Percentiles rank a stretch among this genome's conserved stretches.
phyloP scores from a whole-genome alignment of 2,797 vertebrate species.

The Ispidina picta region DNA sequence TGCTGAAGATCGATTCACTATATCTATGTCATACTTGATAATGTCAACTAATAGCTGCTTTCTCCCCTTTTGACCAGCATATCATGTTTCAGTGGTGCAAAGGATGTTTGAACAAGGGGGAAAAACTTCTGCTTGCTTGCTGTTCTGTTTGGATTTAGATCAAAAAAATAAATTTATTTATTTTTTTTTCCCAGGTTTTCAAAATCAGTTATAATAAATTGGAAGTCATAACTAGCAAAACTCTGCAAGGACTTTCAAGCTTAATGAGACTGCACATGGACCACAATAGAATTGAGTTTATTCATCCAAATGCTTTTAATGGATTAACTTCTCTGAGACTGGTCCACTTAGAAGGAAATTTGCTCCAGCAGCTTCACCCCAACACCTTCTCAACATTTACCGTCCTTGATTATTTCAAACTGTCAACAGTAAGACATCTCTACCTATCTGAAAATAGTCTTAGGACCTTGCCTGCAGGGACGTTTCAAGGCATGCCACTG shows the following conservation, averaged over 20 bases:
- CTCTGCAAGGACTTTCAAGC: constrained; percentile 84
- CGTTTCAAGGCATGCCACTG: constrained; percentile 81
- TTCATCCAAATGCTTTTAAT: constrained; percentile 89
- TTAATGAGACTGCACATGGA: constrained; percentile 88
- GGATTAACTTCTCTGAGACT: constrained; percentile 87
- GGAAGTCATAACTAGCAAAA: constrained; percentile 77
- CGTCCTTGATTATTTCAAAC: constrained; percentile 81
- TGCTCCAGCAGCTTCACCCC: constrained; percentile 87
- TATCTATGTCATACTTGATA: neutral
- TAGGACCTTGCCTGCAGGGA: constrained; percentile 71
- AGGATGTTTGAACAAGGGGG: neutral
- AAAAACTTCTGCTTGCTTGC: neutral
- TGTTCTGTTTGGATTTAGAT: neutral
- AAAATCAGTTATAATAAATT: constrained; percentile 96
- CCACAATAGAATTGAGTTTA: constrained; percentile 90
- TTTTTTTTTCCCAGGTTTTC: constrained; percentile 81
- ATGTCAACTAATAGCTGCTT: neutral
- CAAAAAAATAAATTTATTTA: accelerated
- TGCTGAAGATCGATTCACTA: neutral
- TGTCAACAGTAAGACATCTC: constrained; percentile 90
- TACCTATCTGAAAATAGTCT: constrained; percentile 90
- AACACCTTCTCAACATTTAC: constrained; percentile 87
- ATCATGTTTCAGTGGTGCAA: neutral
- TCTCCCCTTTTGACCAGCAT: neutral
- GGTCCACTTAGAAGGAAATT: constrained; percentile 92